A percentile compares a stretch with the other conserved stretches of the same genome.
Conservation (phyloP, 2,797 vertebrate species). For the Diplodus sargus region DNA sequence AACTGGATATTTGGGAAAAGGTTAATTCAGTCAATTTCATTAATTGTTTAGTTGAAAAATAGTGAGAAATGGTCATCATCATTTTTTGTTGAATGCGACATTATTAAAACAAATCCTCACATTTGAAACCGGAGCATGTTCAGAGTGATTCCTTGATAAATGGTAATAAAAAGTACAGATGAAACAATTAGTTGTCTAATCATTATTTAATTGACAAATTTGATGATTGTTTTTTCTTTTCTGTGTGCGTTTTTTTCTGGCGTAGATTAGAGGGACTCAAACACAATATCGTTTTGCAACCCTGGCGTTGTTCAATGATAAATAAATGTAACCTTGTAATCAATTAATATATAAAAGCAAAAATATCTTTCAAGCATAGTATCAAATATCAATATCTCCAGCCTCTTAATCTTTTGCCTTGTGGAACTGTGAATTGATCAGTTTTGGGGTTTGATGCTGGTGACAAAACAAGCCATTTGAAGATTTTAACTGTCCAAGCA, state of each 20-base stretch:
- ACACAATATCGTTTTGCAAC: too few species aligned
- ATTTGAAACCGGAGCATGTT: background rate
- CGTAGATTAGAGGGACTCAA: too few species aligned
- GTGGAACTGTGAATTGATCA: too few species aligned
- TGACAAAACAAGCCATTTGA: too few species aligned
- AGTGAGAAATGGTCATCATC: slow-evolving; percentile 9
- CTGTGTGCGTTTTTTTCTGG: too few species aligned
- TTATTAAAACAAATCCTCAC: background rate
- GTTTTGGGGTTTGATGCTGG: too few species aligned
- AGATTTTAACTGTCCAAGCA: background rate
- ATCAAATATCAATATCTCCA: too few species aligned
- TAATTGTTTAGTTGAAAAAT: background rate
- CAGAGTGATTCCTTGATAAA: slow-evolving; percentile 10
- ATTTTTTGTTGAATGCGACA: background rate
- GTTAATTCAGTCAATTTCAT: background rate
- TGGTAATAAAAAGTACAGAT: background rate
- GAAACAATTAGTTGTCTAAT: background rate
- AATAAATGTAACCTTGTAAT: too few species aligned
- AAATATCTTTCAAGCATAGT: background rate
- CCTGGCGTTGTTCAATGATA: too few species aligned
- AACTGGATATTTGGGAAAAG: slow-evolving; percentile 2
- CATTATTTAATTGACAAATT: background rate
- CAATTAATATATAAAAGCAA: background rate
- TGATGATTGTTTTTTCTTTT: too few species aligned
- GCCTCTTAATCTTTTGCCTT: background rate